phyloP scores from a whole-genome alignment of 2,888 invertebrate species.

The Plagodis pulveraria region DNA sequence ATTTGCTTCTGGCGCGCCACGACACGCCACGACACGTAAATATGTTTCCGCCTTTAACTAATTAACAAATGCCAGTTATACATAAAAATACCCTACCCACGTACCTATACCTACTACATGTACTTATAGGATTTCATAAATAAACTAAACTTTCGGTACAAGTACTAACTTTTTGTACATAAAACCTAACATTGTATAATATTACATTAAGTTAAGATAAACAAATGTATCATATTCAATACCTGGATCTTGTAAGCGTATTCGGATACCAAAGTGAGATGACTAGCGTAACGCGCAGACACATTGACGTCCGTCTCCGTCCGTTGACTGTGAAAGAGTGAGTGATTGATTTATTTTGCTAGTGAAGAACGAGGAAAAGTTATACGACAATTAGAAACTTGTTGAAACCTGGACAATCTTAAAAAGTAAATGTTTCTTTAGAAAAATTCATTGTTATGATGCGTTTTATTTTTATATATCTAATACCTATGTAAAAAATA shows the following conservation, averaged over 20 bases:
- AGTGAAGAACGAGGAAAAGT: background rate
- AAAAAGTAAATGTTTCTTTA: background rate
- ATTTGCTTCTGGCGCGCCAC: no score
- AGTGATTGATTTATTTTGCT: background rate
- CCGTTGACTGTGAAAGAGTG: background rate
- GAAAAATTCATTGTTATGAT: background rate
- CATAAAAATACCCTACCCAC: no score
- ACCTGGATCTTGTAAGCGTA: constrained; percentile 1
- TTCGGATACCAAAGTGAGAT: background rate
- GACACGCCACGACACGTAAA: no score
- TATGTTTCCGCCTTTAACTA: no score
- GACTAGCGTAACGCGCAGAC: background rate
- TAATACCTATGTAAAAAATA: background rate
- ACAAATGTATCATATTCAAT: constrained; percentile 1
- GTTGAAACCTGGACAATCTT: background rate
- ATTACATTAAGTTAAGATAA: constrained; percentile 2
- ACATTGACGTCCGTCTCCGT: background rate
- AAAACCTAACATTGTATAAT: background rate
- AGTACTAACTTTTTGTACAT: background rate
- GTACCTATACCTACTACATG: no score
- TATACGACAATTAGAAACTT: background rate
- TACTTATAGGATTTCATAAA: no score
- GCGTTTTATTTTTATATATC: no score
- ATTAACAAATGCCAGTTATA: no score
- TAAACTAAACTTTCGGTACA: no score